phyloP scores from a whole-genome alignment of 2,113 vertebrate genomes.

The Salvator merianae region DNA sequence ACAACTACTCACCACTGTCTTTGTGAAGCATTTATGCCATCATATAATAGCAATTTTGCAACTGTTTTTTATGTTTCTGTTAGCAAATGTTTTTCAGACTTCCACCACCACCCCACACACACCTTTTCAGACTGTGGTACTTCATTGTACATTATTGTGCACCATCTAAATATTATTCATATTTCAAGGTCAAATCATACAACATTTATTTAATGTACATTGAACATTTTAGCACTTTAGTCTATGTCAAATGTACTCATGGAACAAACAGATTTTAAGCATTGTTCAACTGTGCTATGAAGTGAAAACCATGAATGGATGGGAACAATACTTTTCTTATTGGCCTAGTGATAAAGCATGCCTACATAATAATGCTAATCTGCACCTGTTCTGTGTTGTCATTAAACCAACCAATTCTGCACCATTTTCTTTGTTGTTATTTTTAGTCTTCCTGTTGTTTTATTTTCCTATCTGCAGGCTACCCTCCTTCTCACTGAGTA shows the following conservation, averaged over 20 bases:
- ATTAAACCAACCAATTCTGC: constrained; percentile 15
- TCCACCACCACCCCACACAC: neutral
- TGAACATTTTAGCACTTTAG: neutral
- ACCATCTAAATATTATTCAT: constrained; percentile 5
- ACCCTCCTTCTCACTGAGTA: constrained; percentile 14
- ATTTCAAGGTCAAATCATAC: constrained; percentile 2
- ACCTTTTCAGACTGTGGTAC: neutral
- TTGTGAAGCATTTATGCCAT: neutral
- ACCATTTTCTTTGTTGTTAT: constrained; percentile 27
- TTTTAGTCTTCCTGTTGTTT: neutral
- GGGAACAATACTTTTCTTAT: constrained; percentile 13
- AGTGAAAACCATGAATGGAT: constrained; percentile 4
- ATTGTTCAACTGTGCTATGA: neutral
- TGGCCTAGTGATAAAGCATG: constrained; percentile 9
- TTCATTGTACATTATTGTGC: neutral
- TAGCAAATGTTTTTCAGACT: neutral
- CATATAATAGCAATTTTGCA: neutral
- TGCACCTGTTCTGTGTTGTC: constrained; percentile 21
- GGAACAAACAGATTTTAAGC: constrained; percentile 21
- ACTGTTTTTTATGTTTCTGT: constrained; percentile 1
- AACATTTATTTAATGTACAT: constrained; percentile 23
- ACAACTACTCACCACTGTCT: neutral
- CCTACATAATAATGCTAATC: constrained; percentile 16
- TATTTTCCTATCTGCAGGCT: constrained; percentile 30
- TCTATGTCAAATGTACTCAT: constrained; percentile 18